A percentile compares a stretch with the other conserved stretches of the same genome.
Conservation (phyloP, 2,888 invertebrate species). For the Pandemis corylana region DNA sequence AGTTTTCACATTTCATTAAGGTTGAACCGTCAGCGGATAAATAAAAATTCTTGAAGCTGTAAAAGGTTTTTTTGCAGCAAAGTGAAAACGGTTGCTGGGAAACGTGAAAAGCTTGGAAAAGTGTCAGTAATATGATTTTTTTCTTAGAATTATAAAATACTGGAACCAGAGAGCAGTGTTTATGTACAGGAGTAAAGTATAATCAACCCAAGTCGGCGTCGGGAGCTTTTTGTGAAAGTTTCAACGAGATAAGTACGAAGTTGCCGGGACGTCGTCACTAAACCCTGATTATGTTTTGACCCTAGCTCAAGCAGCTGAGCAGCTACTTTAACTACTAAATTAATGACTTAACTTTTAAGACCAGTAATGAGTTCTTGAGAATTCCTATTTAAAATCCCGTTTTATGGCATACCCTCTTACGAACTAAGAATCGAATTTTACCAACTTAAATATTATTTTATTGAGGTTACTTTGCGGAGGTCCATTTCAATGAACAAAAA, state of each 20-base stretch:
- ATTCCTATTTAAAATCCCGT: conserved; percentile 2
- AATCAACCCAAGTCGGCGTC: conserved; percentile 4
- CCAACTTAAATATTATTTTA: background rate
- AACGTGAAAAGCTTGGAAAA: background rate
- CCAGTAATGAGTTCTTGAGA: conserved; percentile 13
- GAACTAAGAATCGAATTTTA: background rate
- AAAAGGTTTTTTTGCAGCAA: background rate
- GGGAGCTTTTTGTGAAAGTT: conserved; percentile 37
- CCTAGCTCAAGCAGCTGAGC: conserved; percentile 13
- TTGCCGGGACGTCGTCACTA: conserved; percentile 29
- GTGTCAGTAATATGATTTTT: conserved; percentile 1
- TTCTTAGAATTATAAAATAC: background rate
- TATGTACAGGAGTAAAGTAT: conserved; percentile 12
- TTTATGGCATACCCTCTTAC: background rate
- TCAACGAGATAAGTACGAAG: conserved; percentile 40
- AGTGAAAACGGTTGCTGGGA: background rate
- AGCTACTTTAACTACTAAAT: conserved; percentile 21
- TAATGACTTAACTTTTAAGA: conserved; percentile 20
- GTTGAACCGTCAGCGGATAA: background rate
- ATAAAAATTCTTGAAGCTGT: background rate
- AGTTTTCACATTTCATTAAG: conserved; percentile 9
- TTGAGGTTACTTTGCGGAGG: too few relatives aligned
- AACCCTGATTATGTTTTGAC: conserved; percentile 32
- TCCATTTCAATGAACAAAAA: too few relatives aligned
- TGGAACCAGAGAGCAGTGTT: background rate